Percentiles rank a stretch among this genome's conserved stretches.
Evolutionary conservation across 64 coral and sea anemone genomes (phyloP).

Genomic region (Astreopora myriophthalma): DNA sequence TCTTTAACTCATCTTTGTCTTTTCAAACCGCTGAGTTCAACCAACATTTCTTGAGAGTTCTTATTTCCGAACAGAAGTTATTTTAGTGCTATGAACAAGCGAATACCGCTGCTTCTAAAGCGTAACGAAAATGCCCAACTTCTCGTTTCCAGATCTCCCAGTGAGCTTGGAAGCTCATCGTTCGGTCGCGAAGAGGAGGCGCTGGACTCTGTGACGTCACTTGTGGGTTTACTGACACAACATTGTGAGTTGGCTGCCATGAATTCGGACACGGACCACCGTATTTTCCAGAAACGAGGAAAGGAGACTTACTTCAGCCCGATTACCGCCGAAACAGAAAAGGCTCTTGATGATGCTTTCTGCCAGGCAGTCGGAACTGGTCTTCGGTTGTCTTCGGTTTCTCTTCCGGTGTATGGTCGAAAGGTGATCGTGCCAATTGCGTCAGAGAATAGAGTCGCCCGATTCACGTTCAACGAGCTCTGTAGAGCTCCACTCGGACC

Average conservation of each 20-base stretch:
- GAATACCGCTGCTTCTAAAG: too few species aligned
- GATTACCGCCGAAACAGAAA: slow-evolving; percentile 56
- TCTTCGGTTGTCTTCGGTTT: slow-evolving; percentile 52
- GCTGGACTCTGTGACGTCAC: slow-evolving; percentile 68
- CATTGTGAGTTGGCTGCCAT: slow-evolving; percentile 72
- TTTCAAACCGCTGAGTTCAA: too few species aligned
- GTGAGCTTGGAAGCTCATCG: slow-evolving; percentile 80
- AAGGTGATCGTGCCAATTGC: slow-evolving; percentile 75
- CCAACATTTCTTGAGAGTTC: too few species aligned
- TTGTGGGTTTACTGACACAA: slow-evolving; percentile 62
- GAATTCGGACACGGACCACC: slow-evolving; percentile 71
- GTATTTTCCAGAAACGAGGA: slow-evolving; percentile 69
- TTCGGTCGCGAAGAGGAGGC: slow-evolving; percentile 80
- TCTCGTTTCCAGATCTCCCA: slow-evolving; percentile 53
- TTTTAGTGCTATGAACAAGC: too few species aligned
- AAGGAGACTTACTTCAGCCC: slow-evolving; percentile 67
- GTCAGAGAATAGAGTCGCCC: slow-evolving; percentile 75
- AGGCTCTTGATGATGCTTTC: slow-evolving; percentile 71
- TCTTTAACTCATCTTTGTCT: too few species aligned
- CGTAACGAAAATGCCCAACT: too few species aligned
- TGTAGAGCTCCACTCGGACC: slow-evolving; percentile 76
- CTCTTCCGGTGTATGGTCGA: slow-evolving; percentile 85
- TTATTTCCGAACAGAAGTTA: too few species aligned
- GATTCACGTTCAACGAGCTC: slow-evolving; percentile 79
- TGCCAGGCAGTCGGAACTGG: slow-evolving; percentile 66